Conservation (phyloP, 2,797 vertebrate genomes). For the Rachycentron canadum region DNA sequence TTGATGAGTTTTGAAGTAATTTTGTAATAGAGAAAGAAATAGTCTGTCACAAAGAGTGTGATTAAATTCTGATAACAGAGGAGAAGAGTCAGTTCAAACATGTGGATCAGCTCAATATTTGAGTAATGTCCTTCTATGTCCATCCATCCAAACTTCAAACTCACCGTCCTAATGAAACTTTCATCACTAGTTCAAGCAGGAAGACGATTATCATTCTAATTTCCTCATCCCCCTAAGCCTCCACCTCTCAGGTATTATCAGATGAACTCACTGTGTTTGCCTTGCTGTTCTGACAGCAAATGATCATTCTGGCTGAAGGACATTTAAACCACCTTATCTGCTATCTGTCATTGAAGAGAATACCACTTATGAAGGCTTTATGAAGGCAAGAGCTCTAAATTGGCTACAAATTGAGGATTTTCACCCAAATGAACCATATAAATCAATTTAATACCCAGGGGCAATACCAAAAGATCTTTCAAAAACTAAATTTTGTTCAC, state of each 20-base stretch:
- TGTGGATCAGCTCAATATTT: background rate
- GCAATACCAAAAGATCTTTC: background rate
- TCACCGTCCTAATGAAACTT: background rate
- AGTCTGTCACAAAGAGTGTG: background rate
- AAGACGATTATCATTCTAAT: background rate
- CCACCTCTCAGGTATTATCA: background rate
- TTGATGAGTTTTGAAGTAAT: background rate
- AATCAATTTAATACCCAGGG: background rate
- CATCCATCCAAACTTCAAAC: background rate
- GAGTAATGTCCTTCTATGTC: background rate
- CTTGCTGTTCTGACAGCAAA: conserved; percentile 4
- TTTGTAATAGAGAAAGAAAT: background rate
- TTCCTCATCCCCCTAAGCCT: conserved; percentile 1
- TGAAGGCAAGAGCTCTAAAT: background rate
- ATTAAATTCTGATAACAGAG: background rate
- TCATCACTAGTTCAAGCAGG: background rate
- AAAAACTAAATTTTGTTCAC: background rate
- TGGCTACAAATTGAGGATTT: background rate
- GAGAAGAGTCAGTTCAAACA: background rate
- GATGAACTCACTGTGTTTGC: conserved; percentile 1
- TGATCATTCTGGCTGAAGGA: conserved; percentile 1
- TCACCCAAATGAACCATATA: background rate
- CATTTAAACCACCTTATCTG: conserved; percentile 9
- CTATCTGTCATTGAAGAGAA: conserved; percentile 1
- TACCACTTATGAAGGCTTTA: background rate